Conservation (phyloP, 2,888 invertebrate genomes). For the Aquatica leii region DNA sequence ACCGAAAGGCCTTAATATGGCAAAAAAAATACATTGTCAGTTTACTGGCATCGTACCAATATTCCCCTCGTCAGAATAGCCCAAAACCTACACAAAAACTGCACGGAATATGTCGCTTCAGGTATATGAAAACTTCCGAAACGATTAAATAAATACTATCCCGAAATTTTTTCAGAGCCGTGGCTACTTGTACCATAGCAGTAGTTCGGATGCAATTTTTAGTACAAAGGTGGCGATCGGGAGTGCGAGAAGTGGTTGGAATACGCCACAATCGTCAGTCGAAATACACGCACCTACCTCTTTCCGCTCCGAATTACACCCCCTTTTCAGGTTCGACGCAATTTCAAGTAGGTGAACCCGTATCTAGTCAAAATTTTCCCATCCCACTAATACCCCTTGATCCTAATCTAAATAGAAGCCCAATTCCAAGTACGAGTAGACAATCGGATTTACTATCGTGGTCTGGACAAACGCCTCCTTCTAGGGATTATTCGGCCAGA, state of each 20-base stretch:
- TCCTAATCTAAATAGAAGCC: conserved; percentile 1
- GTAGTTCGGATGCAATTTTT: conserved; percentile 73
- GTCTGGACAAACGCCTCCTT: conserved; percentile 55
- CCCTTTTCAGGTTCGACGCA: conserved; percentile 38
- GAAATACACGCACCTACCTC: not conserved
- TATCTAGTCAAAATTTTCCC: conserved; percentile 54
- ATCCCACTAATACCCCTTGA: conserved; percentile 16
- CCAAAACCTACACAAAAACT: conserved; percentile 42
- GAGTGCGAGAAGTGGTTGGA: conserved; percentile 60
- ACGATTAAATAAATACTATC: not conserved
- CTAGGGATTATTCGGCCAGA: conserved; percentile 42
- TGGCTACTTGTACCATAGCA: conserved; percentile 66
- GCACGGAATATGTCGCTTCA: conserved; percentile 61
- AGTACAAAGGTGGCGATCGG: conserved; percentile 69
- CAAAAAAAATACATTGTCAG: conserved; percentile 89
- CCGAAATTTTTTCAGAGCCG: conserved; percentile 55
- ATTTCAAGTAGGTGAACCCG: conserved; percentile 57
- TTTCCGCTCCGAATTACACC: conserved; percentile 20
- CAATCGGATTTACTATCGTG: conserved; percentile 42
- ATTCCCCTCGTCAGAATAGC: conserved; percentile 29
- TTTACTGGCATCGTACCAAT: conserved; percentile 64
- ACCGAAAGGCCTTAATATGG: conserved; percentile 85
- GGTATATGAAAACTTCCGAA: conserved; percentile 49
- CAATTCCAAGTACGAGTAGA: conserved; percentile 6
- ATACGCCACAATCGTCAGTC: conserved; percentile 50